Evolutionary conservation across 2,888 invertebrate species (phyloP).

Genomic region (Tipula unca): DNA sequence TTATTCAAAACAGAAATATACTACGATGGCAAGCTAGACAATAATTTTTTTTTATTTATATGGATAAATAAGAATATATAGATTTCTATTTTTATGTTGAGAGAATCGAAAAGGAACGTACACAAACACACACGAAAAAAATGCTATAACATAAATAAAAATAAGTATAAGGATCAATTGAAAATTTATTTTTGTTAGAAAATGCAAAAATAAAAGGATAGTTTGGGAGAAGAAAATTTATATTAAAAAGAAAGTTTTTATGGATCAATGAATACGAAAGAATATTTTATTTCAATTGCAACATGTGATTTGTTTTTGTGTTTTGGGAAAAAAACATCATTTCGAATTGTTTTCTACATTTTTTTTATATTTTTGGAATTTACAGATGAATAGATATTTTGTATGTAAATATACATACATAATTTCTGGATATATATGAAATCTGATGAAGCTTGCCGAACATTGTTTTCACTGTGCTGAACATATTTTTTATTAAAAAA

Average conservation of each 20-base stretch:
- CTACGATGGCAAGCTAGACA: not conserved
- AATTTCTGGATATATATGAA: not conserved
- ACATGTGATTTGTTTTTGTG: not conserved
- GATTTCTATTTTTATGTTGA: not conserved
- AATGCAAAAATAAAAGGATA: not conserved
- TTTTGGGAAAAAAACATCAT: not conserved
- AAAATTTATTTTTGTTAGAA: not conserved
- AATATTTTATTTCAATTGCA: constrained; percentile 14
- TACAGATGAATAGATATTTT: not conserved
- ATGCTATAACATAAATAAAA: not conserved
- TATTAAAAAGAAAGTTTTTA: constrained; percentile 8
- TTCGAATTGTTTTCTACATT: not conserved
- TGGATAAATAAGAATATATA: not conserved
- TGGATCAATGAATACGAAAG: constrained; percentile 8
- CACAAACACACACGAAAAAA: not conserved
- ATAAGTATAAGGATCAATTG: not conserved
- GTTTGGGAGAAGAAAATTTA: constrained; percentile 14
- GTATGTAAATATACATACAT: not conserved
- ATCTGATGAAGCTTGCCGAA: not conserved
- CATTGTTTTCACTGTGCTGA: too few relatives aligned
- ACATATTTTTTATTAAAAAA: too few relatives aligned
- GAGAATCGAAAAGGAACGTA: not conserved
- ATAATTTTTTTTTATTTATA: too few relatives aligned
- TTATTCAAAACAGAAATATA: not conserved
- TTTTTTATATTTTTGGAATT: not conserved